Conservation (phyloP, 2,888 invertebrate species). For the Nomada flava region DNA sequence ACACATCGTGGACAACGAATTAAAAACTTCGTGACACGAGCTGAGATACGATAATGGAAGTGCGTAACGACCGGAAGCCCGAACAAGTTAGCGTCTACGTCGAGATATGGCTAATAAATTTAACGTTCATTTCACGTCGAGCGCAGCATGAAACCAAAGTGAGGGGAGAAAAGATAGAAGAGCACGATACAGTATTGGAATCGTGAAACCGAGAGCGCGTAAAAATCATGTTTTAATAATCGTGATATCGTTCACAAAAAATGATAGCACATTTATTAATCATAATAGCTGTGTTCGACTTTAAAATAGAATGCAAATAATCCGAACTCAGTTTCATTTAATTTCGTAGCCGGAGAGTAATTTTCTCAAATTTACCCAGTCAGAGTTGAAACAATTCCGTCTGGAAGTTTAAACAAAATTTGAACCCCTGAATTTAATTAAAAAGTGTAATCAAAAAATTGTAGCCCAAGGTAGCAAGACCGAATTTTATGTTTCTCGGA, state of each 20-base stretch:
- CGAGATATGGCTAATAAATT: not conserved
- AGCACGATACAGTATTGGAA: not conserved
- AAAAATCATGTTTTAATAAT: slow-evolving; percentile 16
- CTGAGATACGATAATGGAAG: not conserved
- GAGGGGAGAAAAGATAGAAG: not conserved
- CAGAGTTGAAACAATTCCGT: too few species aligned
- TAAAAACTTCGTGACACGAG: not conserved
- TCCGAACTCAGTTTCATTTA: too few species aligned
- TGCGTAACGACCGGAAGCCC: not conserved
- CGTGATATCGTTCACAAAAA: not conserved
- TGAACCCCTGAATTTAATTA: too few species aligned
- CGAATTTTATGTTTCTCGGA: too few species aligned
- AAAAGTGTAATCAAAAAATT: too few species aligned
- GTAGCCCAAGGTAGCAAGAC: too few species aligned
- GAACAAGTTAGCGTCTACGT: not conserved
- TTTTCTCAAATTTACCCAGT: too few species aligned
- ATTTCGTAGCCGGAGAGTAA: too few species aligned
- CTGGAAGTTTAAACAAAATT: too few species aligned
- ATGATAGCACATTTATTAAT: too few species aligned
- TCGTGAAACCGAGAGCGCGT: not conserved
- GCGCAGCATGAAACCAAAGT: not conserved
- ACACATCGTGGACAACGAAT: not conserved
- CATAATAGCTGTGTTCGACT: too few species aligned
- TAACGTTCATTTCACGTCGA: not conserved
- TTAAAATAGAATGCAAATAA: too few species aligned